Evolutionary conservation across 2,888 invertebrate genomes (phyloP).

Genomic region (Cosmia trapezina): DNA sequence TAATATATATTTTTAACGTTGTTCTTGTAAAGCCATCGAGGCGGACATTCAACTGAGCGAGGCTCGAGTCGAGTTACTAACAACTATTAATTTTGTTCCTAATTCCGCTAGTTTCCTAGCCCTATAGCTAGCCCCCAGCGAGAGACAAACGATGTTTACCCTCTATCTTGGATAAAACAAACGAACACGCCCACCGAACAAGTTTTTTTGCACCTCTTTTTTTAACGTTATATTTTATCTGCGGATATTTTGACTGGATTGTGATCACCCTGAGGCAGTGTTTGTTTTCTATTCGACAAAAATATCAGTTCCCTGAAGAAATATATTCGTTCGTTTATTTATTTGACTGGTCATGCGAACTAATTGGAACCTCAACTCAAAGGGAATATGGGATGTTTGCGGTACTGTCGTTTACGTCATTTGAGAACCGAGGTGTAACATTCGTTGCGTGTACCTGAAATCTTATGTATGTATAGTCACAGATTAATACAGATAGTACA

Average conservation of each 20-base stretch:
- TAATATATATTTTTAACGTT: too few relatives aligned
- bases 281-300: conserved; percentile 46
- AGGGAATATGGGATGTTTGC: not conserved
- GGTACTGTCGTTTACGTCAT: not conserved
- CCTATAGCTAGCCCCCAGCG: conserved; percentile 43
- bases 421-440: not conserved
- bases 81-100: not conserved
- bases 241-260: conserved; percentile 39
- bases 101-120: conserved; percentile 35
- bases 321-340: conserved; percentile 44
- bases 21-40: too few relatives aligned
- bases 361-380: conserved; percentile 32
- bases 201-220: conserved; percentile 56
- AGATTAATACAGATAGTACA: too few relatives aligned
- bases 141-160: conserved; percentile 69
- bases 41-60: too few relatives aligned
- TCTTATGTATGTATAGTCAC: not conserved
- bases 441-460: not conserved
- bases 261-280: conserved; percentile 36
- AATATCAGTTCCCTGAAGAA: conserved; percentile 32
- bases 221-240: conserved; percentile 36
- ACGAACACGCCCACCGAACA: conserved; percentile 54
- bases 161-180: conserved; percentile 55
- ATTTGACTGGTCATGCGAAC: conserved; percentile 28
- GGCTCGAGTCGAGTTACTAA: not conserved